Conservation (phyloP, 1,140 invertebrate genomes). For the Bombus confusus region DNA sequence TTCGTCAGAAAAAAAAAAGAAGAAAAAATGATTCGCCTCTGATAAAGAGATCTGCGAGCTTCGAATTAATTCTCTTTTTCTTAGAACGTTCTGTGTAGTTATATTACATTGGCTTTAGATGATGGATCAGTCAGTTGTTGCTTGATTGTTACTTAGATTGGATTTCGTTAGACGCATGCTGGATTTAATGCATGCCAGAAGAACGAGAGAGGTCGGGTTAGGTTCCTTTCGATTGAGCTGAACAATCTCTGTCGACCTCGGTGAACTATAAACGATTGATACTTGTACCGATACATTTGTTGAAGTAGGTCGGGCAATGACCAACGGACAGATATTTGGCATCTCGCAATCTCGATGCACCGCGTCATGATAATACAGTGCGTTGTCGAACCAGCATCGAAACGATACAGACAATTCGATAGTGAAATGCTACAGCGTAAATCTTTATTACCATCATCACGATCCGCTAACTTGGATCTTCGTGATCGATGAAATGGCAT, state of each 20-base stretch:
- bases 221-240: constrained; percentile 36
- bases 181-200: constrained; percentile 8
- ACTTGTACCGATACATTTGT: constrained; percentile 23
- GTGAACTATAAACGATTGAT: constrained; percentile 40
- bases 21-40: not conserved
- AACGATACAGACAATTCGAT: not conserved
- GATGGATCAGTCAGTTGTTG: not conserved
- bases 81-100: not conserved
- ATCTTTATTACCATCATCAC: constrained; percentile 56
- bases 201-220: constrained; percentile 23
- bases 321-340: constrained; percentile 41
- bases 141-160: not conserved
- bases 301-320: constrained; percentile 55
- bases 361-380: not conserved
- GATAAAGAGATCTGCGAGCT: not conserved
- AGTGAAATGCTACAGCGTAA: constrained; percentile 29
- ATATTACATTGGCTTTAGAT: not conserved
- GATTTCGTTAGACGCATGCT: constrained; percentile 25
- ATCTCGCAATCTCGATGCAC: constrained; percentile 31
- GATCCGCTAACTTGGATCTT: constrained; percentile 1
- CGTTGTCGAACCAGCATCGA: not conserved
- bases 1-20: not conserved
- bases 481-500: constrained; percentile 50
- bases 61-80: not conserved
- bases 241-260: constrained; percentile 48